A percentile compares a stretch with the other conserved stretches of the same genome.
phyloP scores from a whole-genome alignment of 2,888 invertebrate genomes.

The Oeneis ivallda region DNA sequence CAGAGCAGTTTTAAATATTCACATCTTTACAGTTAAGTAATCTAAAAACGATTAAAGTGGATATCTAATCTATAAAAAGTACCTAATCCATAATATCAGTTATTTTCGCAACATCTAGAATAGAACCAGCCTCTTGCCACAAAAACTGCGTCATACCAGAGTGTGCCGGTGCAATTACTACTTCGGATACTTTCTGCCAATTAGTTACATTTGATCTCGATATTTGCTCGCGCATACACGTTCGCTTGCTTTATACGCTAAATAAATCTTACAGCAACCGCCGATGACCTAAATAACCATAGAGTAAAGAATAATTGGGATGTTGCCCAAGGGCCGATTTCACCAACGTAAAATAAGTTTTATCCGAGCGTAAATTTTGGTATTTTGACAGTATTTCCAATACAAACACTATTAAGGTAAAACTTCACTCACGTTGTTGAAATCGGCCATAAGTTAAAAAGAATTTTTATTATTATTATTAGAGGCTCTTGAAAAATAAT shows the following conservation, averaged over 20 bases:
- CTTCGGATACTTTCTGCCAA: conserved; percentile 49
- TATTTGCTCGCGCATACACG: conserved; percentile 40
- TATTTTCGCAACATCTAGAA: conserved; percentile 37
- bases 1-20: neutral
- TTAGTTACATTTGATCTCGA: conserved; percentile 46
- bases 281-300: conserved; percentile 16
- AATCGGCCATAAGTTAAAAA: too few relatives aligned
- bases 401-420: too few relatives aligned
- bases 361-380: too few relatives aligned
- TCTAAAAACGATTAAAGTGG: neutral
- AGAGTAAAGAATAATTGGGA: too few relatives aligned
- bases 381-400: too few relatives aligned
- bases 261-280: conserved; percentile 19
- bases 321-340: too few relatives aligned
- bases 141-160: conserved; percentile 37
- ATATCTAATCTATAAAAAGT: neutral
- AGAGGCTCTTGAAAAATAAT: too few relatives aligned
- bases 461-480: too few relatives aligned
- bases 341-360: too few relatives aligned
- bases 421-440: too few relatives aligned
- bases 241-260: conserved; percentile 22
- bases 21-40: neutral
- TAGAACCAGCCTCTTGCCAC: conserved; percentile 34
- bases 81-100: conserved; percentile 21
- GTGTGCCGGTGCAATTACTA: conserved; percentile 40